Conservation (phyloP, 2,113 vertebrate genomes). For the Gobio gobio region DNA sequence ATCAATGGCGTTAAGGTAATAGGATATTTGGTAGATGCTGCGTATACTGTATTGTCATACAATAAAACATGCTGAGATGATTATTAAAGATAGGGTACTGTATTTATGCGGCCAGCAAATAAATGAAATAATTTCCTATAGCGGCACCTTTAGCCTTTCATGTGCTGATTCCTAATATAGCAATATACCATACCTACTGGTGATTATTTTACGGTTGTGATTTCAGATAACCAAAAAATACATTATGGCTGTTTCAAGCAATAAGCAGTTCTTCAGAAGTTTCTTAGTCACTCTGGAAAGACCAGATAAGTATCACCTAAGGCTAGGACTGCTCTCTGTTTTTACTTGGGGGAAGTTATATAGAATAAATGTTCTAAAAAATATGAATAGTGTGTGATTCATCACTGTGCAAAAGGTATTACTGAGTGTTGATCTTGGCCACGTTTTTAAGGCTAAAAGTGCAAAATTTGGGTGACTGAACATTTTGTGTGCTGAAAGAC, state of each 20-base stretch:
- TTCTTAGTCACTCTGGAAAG: conserved; percentile 44
- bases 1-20: neutral
- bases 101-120: neutral
- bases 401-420: neutral
- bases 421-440: neutral
- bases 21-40: no score
- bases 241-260: neutral
- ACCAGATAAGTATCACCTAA: conserved; percentile 29
- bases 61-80: no score
- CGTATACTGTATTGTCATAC: no score
- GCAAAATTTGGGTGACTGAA: neutral
- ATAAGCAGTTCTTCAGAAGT: conserved; percentile 32
- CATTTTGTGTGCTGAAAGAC: neutral
- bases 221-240: neutral
- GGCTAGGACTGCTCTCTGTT: neutral
- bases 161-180: neutral
- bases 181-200: no score
- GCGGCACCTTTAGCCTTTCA: neutral
- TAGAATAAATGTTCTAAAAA: neutral
- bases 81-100: no score
- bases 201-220: neutral
- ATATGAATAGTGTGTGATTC: conserved; percentile 11
- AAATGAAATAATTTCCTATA: neutral
- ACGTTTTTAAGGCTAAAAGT: neutral
- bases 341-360: conserved; percentile 8